phyloP scores from a whole-genome alignment of 2,113 vertebrate genomes.

The Callithrix jacchus region DNA sequence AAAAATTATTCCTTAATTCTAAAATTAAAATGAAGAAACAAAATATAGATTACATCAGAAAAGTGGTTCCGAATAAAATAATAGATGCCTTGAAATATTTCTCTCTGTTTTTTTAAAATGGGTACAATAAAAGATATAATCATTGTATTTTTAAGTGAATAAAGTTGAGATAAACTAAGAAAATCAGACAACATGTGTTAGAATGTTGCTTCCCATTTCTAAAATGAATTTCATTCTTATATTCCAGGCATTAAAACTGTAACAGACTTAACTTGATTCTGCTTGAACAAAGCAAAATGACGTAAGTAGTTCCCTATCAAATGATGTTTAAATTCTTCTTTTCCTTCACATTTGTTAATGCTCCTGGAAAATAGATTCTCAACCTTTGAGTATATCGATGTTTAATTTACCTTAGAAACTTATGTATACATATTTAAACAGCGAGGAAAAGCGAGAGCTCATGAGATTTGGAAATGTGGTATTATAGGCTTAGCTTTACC shows the following conservation, averaged over 20 bases:
- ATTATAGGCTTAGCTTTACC: conserved; percentile 37
- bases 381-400: conserved; percentile 32
- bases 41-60: neutral
- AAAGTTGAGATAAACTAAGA: conserved; percentile 40
- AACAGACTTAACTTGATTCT: conserved; percentile 48
- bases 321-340: conserved; percentile 44
- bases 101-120: neutral
- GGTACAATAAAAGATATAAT: neutral
- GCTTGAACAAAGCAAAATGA: conserved; percentile 17
- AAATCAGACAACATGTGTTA: neutral
- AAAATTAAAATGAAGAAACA: neutral
- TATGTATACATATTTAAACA: conserved; percentile 58
- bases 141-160: neutral
- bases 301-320: neutral
- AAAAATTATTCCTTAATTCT: neutral
- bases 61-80: neutral
- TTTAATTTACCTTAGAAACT: conserved; percentile 53
- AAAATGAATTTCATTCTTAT: conserved; percentile 38
- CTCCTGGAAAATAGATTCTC: conserved; percentile 43
- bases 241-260: conserved; percentile 42
- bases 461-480: conserved; percentile 24
- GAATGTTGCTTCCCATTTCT: neutral
- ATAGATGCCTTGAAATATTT: neutral
- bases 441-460: neutral
- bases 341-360: conserved; percentile 34